Conservation (phyloP, 1,140 invertebrate genomes). For the Chironomus tepperi region DNA sequence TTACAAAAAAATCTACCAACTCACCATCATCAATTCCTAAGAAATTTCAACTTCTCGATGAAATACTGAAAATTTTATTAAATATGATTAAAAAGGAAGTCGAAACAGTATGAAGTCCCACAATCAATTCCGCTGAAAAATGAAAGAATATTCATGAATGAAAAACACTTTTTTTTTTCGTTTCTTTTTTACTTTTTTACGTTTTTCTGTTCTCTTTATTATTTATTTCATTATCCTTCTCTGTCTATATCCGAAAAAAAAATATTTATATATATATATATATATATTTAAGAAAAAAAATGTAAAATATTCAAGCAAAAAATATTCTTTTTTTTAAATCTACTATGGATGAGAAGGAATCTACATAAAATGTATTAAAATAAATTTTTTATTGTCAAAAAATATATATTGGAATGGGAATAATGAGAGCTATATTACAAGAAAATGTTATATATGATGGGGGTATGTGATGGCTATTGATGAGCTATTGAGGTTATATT, state of each 20-base stretch:
- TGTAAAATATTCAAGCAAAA: not conserved
- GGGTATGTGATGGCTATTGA: too few species aligned
- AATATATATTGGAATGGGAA: not conserved
- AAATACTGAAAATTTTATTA: conserved; percentile 3
- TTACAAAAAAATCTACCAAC: too few species aligned
- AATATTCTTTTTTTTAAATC: not conserved
- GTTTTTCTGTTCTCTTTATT: conserved; percentile 14
- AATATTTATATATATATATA: not conserved
- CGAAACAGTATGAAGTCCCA: not conserved
- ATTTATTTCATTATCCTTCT: conserved; percentile 1
- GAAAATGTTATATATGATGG: too few species aligned
- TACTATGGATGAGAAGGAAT: not conserved
- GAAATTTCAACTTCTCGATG: not conserved
- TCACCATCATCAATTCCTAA: not conserved
- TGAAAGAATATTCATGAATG: not conserved
- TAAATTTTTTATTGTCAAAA: not conserved
- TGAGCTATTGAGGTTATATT: too few species aligned
- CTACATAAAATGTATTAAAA: not conserved
- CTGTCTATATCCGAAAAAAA: conserved; percentile 6
- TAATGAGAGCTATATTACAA: not conserved
- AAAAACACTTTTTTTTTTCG: not conserved
- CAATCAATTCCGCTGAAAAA: not conserved
- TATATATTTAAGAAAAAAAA: not conserved
- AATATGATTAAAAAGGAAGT: conserved; percentile 8
- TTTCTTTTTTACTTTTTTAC: not conserved